A percentile compares a stretch with the other conserved stretches of the same genome.
Conservation (phyloP, 2,797 vertebrate species). For the Gymnocypris eckloni region DNA sequence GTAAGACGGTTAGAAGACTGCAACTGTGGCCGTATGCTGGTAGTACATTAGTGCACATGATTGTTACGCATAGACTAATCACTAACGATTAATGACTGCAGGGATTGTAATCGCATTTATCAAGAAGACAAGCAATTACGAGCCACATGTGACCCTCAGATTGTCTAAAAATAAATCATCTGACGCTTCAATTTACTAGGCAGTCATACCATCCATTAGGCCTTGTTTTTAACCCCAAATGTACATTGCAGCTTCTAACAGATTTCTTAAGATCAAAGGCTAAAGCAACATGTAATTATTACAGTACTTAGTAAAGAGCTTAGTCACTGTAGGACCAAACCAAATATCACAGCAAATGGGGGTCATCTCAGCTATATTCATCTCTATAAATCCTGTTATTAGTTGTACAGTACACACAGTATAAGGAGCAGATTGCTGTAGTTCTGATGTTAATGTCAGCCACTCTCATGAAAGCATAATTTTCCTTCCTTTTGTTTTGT, state of each 20-base stretch:
- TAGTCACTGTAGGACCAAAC: slow-evolving; percentile 44
- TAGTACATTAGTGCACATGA: slow-evolving; percentile 15
- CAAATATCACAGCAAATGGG: slow-evolving; percentile 50
- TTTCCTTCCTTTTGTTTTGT: slow-evolving; percentile 59
- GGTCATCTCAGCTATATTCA: slow-evolving; percentile 54
- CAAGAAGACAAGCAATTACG: slow-evolving; percentile 5
- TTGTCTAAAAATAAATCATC: slow-evolving; percentile 36
- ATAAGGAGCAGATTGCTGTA: slow-evolving; percentile 72
- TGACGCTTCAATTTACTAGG: slow-evolving; percentile 40
- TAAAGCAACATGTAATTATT: slow-evolving; percentile 57
- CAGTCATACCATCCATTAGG: slow-evolving; percentile 47
- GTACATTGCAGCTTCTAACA: slow-evolving; percentile 47
- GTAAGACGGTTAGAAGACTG: slow-evolving; percentile 31
- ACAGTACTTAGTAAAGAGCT: slow-evolving; percentile 49
- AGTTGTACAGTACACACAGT: slow-evolving; percentile 58
- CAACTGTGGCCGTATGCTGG: not conserved
- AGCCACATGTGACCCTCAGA: slow-evolving; percentile 28
- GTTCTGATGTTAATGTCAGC: slow-evolving; percentile 75
- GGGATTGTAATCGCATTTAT: slow-evolving; percentile 11
- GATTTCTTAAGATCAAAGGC: slow-evolving; percentile 61
- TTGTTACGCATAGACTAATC: slow-evolving; percentile 7
- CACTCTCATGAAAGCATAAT: slow-evolving; percentile 68
- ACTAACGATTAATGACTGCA: slow-evolving; percentile 1
- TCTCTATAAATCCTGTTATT: slow-evolving; percentile 55
- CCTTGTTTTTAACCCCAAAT: slow-evolving; percentile 43